Evolutionary conservation across 2,113 vertebrate genomes (phyloP).

Genomic region (Lepidothrix coronata): DNA sequence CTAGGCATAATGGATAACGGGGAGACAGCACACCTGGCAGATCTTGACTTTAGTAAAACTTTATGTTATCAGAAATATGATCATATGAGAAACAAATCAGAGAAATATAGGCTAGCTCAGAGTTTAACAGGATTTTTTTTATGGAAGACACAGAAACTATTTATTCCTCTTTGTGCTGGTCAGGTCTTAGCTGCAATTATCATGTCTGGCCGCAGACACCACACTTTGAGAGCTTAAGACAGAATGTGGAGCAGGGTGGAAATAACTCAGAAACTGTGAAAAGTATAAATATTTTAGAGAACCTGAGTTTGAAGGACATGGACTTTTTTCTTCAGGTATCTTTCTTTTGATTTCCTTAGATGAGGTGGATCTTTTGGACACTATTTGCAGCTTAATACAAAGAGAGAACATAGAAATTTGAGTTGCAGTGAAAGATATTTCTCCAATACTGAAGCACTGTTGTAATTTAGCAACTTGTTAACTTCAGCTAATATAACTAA

Average conservation of each 20-base stretch:
- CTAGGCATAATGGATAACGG: background rate
- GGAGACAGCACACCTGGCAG: background rate
- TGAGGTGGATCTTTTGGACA: background rate
- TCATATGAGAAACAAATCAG: background rate
- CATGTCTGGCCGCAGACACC: background rate
- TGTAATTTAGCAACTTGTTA: background rate
- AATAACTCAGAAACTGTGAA: background rate
- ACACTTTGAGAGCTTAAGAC: background rate
- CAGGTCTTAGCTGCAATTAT: background rate
- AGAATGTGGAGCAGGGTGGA: fast-evolving
- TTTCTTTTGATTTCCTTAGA: background rate
- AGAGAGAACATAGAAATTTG: background rate
- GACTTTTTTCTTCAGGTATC: background rate
- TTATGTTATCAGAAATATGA: background rate
- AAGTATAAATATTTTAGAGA: background rate
- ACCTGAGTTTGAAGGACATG: background rate
- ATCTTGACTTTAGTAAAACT: background rate
- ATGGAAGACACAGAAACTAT: background rate
- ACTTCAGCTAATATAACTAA: background rate
- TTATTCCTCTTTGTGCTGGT: background rate
- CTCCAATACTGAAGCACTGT: background rate
- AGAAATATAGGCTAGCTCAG: background rate
- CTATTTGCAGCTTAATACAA: background rate
- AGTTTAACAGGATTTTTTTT: background rate
- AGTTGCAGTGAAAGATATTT: background rate